Conservation (phyloP, 2,113 vertebrate genomes). For the Ammospiza caudacuta region DNA sequence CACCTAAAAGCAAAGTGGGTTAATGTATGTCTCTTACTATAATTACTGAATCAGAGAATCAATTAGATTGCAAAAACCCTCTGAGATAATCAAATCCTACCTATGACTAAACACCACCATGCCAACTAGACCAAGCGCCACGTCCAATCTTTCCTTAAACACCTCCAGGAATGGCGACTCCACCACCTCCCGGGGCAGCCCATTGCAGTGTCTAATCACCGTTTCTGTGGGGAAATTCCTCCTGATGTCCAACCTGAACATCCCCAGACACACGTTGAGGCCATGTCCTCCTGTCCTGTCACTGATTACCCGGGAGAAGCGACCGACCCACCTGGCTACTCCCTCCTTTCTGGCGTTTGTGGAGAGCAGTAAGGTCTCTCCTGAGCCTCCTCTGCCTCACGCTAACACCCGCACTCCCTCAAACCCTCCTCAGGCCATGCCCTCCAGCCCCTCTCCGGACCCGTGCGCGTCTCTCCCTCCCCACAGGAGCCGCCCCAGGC, state of each 20-base stretch:
- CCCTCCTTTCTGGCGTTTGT: rapidly evolving
- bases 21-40: background rate
- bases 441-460: too few relatives aligned
- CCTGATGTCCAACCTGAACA: background rate
- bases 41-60: background rate
- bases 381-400: background rate
- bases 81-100: background rate
- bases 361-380: background rate
- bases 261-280: background rate
- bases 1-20: background rate
- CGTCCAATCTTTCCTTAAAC: background rate
- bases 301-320: background rate
- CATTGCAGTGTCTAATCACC: too few relatives aligned
- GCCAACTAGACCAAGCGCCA: background rate
- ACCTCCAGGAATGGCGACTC: too few relatives aligned
- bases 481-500: rapidly evolving
- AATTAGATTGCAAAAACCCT: background rate
- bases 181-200: too few relatives aligned
- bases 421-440: too few relatives aligned
- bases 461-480: rapidly evolving
- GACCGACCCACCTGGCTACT: too few relatives aligned
- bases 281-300: background rate
- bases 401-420: background rate
- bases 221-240: background rate
- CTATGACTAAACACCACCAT: background rate